Percentiles rank a stretch among this genome's conserved stretches.
Evolutionary conservation across 2,797 vertebrate species (phyloP).

Genomic region (Pipistrellus nathusii): DNA sequence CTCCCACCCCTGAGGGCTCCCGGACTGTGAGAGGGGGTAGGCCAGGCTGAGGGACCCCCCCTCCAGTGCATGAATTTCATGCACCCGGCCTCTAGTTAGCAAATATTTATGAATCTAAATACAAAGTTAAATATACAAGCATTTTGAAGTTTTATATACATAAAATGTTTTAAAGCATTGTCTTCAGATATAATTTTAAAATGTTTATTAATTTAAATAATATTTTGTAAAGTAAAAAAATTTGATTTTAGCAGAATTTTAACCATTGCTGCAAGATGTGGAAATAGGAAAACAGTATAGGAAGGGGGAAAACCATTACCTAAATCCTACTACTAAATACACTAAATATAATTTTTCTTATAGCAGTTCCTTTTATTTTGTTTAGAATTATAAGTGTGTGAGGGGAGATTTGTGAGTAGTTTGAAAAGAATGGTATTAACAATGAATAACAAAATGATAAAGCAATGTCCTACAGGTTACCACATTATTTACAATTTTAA

Average conservation of each 20-base stretch:
- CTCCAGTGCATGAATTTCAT: too few relatives aligned
- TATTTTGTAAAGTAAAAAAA: slow-evolving; percentile 42
- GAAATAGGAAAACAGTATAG: slow-evolving; percentile 40
- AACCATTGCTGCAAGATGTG: slow-evolving; percentile 2
- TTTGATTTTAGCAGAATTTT: slow-evolving; percentile 15
- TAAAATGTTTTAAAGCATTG: slow-evolving; percentile 19
- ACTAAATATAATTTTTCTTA: slow-evolving; percentile 44
- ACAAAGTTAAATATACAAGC: slow-evolving; percentile 37
- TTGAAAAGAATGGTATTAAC: slow-evolving; percentile 1
- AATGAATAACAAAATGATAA: slow-evolving; percentile 6
- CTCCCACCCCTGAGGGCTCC: too few relatives aligned
- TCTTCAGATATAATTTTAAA: slow-evolving; percentile 47
- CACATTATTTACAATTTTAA: slow-evolving; percentile 10
- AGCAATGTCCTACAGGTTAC: neutral
- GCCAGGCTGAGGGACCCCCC: too few relatives aligned
- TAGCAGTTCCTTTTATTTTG: neutral
- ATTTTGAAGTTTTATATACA: slow-evolving; percentile 48
- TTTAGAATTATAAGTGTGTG: slow-evolving; percentile 5
- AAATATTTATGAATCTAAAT: slow-evolving; percentile 25
- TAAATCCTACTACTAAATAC: neutral
- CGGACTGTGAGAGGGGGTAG: too few relatives aligned
- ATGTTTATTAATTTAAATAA: slow-evolving; percentile 42
- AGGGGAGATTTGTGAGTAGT: neutral
- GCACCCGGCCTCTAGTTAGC: neutral
- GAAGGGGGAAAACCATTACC: neutral